These are phyloP conservation scores for Aix galericulata DNA, from an alignment of 2,113 vertebrate species.

Conservation along the genomic window DNA sequence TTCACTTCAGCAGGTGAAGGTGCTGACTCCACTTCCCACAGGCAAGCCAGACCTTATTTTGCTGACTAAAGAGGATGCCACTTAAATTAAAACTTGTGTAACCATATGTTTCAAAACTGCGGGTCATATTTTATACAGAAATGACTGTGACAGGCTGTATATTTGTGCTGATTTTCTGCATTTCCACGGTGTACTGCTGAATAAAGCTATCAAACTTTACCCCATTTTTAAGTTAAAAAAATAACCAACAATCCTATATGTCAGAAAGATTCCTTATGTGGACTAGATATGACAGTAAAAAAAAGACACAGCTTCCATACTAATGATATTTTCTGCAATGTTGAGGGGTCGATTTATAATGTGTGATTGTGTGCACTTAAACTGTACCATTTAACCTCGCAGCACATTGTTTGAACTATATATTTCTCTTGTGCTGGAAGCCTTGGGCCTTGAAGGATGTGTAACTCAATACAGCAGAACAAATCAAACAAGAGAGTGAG, in stretches of 20 bases:
- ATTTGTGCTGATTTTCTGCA: slow-evolving; percentile 77
- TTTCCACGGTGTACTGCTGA: slow-evolving; percentile 58
- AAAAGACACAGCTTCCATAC: not conserved
- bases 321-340: not conserved
- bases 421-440: not conserved
- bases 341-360: not conserved
- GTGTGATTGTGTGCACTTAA: not conserved
- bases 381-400: not conserved
- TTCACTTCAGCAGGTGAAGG: slow-evolving; percentile 64
- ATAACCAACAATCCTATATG: not conserved
- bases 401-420: not conserved
- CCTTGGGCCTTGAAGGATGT: not conserved
- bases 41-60: slow-evolving; percentile 63
- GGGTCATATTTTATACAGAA: slow-evolving; percentile 79
- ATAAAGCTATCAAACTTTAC: slow-evolving; percentile 50
- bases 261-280: not conserved
- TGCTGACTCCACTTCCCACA: slow-evolving; percentile 70
- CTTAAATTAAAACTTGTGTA: slow-evolving; percentile 75
- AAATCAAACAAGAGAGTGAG: not conserved
- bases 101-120: slow-evolving; percentile 77
- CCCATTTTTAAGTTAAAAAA: slow-evolving; percentile 14
- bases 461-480: not conserved
- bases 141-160: slow-evolving; percentile 66
- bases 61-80: slow-evolving; percentile 80
- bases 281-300: not conserved